Conservation (phyloP, 2,797 vertebrate genomes). For the Rhynchonycteris naso region DNA sequence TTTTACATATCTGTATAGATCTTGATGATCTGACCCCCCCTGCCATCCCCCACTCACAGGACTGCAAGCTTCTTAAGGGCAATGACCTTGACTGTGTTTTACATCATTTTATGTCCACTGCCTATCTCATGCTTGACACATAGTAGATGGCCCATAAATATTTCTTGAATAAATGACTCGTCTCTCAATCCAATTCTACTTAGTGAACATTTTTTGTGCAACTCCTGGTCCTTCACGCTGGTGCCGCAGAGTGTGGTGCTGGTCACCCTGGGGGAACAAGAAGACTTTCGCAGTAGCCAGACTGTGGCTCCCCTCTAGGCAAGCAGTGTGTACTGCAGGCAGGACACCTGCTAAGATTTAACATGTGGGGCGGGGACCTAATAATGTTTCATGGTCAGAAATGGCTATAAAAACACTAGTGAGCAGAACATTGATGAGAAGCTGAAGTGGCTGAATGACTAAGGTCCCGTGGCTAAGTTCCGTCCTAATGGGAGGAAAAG, state of each 20-base stretch:
- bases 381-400: not conserved
- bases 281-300: not conserved
- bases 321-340: not conserved
- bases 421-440: not conserved
- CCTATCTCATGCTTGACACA: not conserved
- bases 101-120: not conserved
- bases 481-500: not conserved
- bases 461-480: not conserved
- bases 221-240: not conserved
- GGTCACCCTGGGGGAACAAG: not conserved
- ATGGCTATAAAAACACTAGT: not conserved
- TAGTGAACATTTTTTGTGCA: not conserved
- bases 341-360: not conserved
- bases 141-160: not conserved
- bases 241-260: not conserved
- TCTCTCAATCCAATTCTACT: constrained; percentile 14
- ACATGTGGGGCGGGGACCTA: accelerated
- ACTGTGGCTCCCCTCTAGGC: not conserved
- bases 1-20: not conserved
- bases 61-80: not conserved
- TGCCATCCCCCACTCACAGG: not conserved
- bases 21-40: not conserved
- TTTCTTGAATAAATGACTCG: not conserved
- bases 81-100: not conserved
- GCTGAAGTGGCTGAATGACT: not conserved